Evolutionary conservation across 2,888 invertebrate species (phyloP).

Genomic region (Aphodius granarius): DNA sequence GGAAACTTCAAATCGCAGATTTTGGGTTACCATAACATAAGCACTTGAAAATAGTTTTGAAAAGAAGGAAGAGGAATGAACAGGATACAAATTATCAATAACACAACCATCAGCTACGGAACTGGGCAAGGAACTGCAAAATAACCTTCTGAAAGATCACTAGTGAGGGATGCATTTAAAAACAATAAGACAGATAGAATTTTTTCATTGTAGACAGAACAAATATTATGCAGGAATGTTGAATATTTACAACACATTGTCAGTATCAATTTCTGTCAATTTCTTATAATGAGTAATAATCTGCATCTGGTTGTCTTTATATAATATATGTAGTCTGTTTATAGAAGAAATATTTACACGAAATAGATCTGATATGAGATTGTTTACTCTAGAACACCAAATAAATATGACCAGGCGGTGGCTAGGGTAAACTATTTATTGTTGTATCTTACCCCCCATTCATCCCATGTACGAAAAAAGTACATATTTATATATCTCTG

Average conservation of each 20-base stretch:
- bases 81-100: too few species aligned
- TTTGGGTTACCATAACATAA: background rate
- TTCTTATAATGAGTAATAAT: background rate
- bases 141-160: background rate
- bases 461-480: background rate
- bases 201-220: background rate
- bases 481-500: background rate
- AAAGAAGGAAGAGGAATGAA: too few species aligned
- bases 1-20: background rate
- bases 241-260: background rate
- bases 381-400: background rate
- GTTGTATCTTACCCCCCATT: background rate
- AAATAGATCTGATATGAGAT: background rate
- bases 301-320: background rate
- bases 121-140: background rate
- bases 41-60: background rate
- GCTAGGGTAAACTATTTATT: background rate
- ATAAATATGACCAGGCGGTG: background rate
- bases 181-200: background rate
- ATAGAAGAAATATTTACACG: background rate
- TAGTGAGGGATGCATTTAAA: background rate
- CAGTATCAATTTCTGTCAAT: background rate
- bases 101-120: too few species aligned
- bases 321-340: background rate
- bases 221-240: background rate